These are phyloP conservation scores for Fistularia commersonii DNA, from an alignment of 2,797 vertebrate species.

Conservation along the genomic window DNA sequence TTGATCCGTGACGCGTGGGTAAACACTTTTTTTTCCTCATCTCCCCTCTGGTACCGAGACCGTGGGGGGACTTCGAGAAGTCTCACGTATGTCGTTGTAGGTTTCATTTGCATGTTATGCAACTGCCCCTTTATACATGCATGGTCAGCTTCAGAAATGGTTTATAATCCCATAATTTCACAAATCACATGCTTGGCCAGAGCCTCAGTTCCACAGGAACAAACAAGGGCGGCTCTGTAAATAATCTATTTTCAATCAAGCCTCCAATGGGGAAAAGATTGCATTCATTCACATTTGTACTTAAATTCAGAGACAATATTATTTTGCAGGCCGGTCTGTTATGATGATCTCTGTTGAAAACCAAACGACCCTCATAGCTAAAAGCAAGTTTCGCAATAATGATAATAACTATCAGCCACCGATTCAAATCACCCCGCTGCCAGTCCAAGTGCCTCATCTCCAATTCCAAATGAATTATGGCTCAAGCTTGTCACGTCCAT, in stretches of 20 bases:
- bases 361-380: no score
- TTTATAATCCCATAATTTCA: conserved; percentile 12
- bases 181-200: conserved; percentile 25
- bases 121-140: conserved; percentile 14
- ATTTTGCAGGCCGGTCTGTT: not conserved
- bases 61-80: not conserved
- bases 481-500: conserved; percentile 37
- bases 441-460: conserved; percentile 17
- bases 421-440: conserved; percentile 12
- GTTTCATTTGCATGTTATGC: conserved; percentile 25
- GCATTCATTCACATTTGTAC: no score
- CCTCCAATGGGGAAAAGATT: no score
- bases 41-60: conserved; percentile 20
- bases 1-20: conserved; percentile 26
- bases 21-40: conserved; percentile 17
- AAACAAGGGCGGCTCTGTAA: no score
- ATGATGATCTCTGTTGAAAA: no score
- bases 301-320: no score
- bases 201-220: no score
- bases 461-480: conserved; percentile 51
- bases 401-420: conserved; percentile 7
- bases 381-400: not conserved
- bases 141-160: conserved; percentile 18
- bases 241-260: no score
- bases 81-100: no score